phyloP scores from a whole-genome alignment of 2,888 invertebrate genomes.

The Nymphalis polychloros region DNA sequence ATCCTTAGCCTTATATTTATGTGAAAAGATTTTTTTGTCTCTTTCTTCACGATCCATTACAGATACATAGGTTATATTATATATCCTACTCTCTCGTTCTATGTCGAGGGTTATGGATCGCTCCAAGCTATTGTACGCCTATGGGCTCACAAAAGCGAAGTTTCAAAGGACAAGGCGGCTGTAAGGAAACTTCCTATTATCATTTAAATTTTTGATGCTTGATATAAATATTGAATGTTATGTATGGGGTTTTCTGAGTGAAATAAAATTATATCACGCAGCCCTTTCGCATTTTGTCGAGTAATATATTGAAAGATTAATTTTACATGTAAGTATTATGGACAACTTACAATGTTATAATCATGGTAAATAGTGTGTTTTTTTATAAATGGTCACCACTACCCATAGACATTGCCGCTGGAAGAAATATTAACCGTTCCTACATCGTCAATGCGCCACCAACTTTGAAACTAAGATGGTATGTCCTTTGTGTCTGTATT shows the following conservation, averaged over 20 bases:
- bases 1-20: background rate
- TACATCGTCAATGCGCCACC: too few relatives aligned
- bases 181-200: slow-evolving; percentile 14
- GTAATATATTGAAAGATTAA: too few relatives aligned
- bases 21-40: background rate
- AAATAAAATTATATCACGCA: background rate
- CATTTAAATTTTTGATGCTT: slow-evolving; percentile 29
- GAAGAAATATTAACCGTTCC: too few relatives aligned
- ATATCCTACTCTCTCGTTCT: background rate
- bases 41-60: background rate
- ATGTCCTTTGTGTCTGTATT: too few relatives aligned
- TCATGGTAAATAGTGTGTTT: too few relatives aligned
- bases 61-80: background rate
- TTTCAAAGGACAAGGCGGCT: slow-evolving; percentile 12
- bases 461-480: too few relatives aligned
- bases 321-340: too few relatives aligned
- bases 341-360: too few relatives aligned
- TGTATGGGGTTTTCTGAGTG: background rate
- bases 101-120: slow-evolving; percentile 6
- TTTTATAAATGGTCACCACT: too few relatives aligned
- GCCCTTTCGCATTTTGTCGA: too few relatives aligned
- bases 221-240: slow-evolving; percentile 15
- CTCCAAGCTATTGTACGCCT: slow-evolving; percentile 13
- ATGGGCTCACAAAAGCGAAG: slow-evolving; percentile 13
- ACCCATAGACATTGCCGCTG: too few relatives aligned